Percentiles rank a stretch among this genome's conserved stretches.
phyloP scores from a whole-genome alignment of 2,113 vertebrate genomes.

The Lycaon pictus region DNA sequence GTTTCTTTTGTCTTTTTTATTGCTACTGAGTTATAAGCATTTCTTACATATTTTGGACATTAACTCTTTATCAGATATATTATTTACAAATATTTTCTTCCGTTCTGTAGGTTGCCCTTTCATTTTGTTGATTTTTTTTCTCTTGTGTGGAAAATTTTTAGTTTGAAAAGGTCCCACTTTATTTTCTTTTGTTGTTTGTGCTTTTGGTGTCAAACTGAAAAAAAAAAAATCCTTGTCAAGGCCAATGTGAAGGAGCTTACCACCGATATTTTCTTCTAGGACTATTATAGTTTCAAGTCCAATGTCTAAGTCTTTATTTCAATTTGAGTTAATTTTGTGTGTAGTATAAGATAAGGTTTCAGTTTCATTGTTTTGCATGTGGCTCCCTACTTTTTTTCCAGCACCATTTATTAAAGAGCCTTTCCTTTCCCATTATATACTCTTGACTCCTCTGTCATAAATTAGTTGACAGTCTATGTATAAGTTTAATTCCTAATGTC shows the following conservation, averaged over 20 bases:
- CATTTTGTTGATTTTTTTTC: not conserved
- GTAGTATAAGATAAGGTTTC: not conserved
- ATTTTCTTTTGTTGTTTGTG: not conserved
- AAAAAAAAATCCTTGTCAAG: not conserved
- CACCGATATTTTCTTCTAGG: not conserved
- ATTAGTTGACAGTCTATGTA: not conserved
- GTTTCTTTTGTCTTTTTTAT: not conserved
- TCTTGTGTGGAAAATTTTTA: not conserved
- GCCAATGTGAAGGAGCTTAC: not conserved
- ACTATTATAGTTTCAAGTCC: not conserved
- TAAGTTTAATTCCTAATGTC: not conserved
- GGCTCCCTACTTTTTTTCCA: not conserved
- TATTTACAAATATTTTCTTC: not conserved
- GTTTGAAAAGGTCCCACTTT: not conserved
- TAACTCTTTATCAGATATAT: not conserved
- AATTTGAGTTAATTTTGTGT: not conserved
- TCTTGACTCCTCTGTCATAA: not conserved
- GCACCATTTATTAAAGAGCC: not conserved
- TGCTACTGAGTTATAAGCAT: not conserved
- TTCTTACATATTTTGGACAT: not conserved
- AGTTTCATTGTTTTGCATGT: not conserved
- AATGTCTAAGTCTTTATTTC: not conserved
- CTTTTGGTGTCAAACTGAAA: not conserved
- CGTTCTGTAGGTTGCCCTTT: not conserved
- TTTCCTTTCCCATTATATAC: not conserved